Conservation (phyloP, 2,113 vertebrate genomes). For the Gymnorhina tibicen region DNA sequence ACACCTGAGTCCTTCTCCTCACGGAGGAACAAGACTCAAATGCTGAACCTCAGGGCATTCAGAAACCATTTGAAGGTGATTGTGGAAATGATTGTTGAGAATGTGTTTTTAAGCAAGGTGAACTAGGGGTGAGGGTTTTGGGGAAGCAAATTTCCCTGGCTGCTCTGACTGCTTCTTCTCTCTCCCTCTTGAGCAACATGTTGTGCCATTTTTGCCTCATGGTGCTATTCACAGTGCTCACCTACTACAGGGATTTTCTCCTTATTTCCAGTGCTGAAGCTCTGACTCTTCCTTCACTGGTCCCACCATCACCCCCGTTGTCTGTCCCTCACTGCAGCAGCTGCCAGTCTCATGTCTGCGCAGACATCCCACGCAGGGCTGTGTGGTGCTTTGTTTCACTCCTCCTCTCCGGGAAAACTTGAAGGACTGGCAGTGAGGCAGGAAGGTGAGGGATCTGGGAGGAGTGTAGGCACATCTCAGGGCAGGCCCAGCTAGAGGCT, state of each 20-base stretch:
- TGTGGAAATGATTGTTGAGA: neutral
- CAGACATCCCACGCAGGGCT: neutral
- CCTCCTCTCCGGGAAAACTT: neutral
- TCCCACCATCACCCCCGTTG: neutral
- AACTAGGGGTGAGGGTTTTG: neutral
- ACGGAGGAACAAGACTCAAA: neutral
- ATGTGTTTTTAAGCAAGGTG: neutral
- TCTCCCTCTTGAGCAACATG: neutral
- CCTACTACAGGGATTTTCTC: neutral
- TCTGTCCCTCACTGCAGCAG: neutral
- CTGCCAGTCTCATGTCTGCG: neutral
- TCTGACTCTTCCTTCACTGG: neutral
- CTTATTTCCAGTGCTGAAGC: neutral
- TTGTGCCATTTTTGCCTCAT: neutral
- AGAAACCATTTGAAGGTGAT: neutral
- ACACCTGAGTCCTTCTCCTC: neutral
- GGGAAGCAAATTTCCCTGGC: neutral
- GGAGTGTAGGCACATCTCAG: neutral
- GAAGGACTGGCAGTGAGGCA: neutral
- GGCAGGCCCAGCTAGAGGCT: neutral
- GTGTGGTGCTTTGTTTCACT: neutral
- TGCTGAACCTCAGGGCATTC: neutral
- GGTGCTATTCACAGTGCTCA: neutral
- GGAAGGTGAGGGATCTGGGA: neutral
- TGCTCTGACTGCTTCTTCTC: neutral